phyloP scores from a whole-genome alignment of 2,888 invertebrate species.

The Neelides folsomi region DNA sequence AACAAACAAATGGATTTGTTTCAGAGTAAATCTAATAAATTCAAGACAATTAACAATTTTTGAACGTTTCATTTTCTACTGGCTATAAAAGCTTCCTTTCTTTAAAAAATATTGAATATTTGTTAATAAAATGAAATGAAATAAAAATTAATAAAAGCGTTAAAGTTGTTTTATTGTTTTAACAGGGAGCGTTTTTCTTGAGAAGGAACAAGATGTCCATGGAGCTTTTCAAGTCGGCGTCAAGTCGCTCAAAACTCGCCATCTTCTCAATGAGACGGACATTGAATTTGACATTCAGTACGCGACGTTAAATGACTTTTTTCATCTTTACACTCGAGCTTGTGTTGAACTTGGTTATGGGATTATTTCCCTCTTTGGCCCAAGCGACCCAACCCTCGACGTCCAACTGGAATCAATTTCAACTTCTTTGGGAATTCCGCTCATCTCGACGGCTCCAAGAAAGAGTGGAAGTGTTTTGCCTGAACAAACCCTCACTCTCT shows the following conservation, averaged over 20 bases:
- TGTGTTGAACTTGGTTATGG: slow-evolving; percentile 27
- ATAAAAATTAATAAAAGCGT: too few relatives aligned
- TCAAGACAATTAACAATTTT: too few relatives aligned
- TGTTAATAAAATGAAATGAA: too few relatives aligned
- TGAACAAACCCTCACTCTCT: slow-evolving; percentile 16
- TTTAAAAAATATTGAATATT: too few relatives aligned
- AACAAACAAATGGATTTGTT: too few relatives aligned
- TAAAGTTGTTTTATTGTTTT: not conserved
- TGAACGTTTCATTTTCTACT: too few relatives aligned
- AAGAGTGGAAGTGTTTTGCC: slow-evolving; percentile 10
- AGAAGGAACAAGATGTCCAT: slow-evolving; percentile 30
- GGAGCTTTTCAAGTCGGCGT: slow-evolving; percentile 25
- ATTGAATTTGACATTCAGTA: slow-evolving; percentile 30
- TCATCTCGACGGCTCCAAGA: slow-evolving; percentile 26
- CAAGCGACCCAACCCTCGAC: slow-evolving; percentile 25
- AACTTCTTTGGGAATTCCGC: slow-evolving; percentile 26
- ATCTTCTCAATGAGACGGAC: slow-evolving; percentile 29
- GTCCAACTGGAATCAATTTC: slow-evolving; percentile 25
- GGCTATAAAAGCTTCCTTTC: too few relatives aligned
- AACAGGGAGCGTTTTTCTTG: slow-evolving; percentile 30
- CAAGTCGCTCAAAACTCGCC: slow-evolving; percentile 24
- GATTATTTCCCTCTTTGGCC: slow-evolving; percentile 28
- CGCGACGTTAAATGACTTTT: slow-evolving; percentile 24
- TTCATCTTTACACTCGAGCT: slow-evolving; percentile 28
- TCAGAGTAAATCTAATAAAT: too few relatives aligned